A percentile compares a stretch with the other conserved stretches of the same genome.
phyloP scores from a whole-genome alignment of 2,797 vertebrate genomes.

The Alectoris magna region DNA sequence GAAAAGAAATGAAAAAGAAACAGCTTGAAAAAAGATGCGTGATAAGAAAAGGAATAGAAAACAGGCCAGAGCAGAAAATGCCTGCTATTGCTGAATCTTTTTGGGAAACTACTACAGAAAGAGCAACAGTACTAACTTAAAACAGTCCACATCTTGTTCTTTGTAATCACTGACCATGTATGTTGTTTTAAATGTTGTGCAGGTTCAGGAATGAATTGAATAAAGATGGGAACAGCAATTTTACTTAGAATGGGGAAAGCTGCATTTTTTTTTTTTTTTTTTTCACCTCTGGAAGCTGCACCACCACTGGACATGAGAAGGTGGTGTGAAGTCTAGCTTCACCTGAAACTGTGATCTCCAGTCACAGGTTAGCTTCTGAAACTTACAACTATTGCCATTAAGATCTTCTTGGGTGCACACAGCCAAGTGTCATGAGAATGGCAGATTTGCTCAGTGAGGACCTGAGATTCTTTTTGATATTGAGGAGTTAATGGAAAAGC shows the following conservation, averaged over 20 bases:
- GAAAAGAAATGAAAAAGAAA: not conserved
- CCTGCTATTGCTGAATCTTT: not conserved
- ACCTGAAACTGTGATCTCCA: not conserved
- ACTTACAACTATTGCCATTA: not conserved
- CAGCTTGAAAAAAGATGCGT: not conserved
- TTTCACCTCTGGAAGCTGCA: not conserved
- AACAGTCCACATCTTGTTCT: fast-evolving
- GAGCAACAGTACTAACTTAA: not conserved
- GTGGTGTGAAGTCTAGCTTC: not conserved
- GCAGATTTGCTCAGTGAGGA: not conserved
- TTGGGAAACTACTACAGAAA: not conserved
- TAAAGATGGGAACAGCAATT: not conserved
- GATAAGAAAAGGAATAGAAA: not conserved
- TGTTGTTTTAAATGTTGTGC: not conserved
- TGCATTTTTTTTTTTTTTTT: not conserved
- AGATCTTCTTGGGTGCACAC: not conserved
- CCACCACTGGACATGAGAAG: fast-evolving
- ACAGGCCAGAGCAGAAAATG: not conserved
- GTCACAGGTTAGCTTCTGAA: not conserved
- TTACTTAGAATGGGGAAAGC: not conserved
- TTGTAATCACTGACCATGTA: fast-evolving
- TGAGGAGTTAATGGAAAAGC: not conserved
- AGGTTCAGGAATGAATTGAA: not conserved
- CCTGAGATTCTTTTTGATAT: not conserved
- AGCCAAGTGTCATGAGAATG: not conserved